Percentiles rank a stretch among this genome's conserved stretches.
Conservation (phyloP, 2,888 invertebrate genomes). For the Erpobdella octoculata region DNA sequence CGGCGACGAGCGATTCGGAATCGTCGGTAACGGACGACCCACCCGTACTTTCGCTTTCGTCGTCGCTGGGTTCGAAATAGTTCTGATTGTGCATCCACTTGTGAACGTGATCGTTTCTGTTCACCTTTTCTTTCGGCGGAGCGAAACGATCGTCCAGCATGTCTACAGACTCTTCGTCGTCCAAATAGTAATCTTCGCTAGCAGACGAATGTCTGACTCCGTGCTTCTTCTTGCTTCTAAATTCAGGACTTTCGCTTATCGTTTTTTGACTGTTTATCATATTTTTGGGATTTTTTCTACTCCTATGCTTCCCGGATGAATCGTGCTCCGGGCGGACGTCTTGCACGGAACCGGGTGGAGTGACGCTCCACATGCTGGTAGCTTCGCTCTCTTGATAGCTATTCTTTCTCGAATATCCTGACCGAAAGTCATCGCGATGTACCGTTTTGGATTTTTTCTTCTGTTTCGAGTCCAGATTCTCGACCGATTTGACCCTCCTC, state of each 20-base stretch:
- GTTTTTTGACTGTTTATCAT: slow-evolving; percentile 7
- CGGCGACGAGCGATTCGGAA: neutral
- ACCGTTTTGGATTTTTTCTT: neutral
- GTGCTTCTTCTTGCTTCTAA: neutral
- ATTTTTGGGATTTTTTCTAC: neutral
- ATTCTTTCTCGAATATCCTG: slow-evolving; percentile 10
- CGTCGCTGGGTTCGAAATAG: neutral
- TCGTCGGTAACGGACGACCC: slow-evolving; percentile 33
- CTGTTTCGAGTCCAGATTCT: slow-evolving; percentile 21
- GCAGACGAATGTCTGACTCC: slow-evolving; percentile 9
- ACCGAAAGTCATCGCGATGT: neutral
- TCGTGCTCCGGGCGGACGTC: neutral
- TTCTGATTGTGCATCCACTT: slow-evolving; percentile 21
- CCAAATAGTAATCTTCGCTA: slow-evolving; percentile 38
- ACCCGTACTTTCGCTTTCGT: slow-evolving; percentile 22
- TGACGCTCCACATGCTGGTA: slow-evolving; percentile 35
- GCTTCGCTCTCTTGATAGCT: slow-evolving; percentile 31
- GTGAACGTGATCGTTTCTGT: slow-evolving; percentile 3
- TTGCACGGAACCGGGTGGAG: slow-evolving; percentile 31
- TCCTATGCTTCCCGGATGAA: neutral
- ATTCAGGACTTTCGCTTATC: slow-evolving; percentile 15
- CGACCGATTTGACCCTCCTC: slow-evolving; percentile 29
- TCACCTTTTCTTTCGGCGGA: neutral
- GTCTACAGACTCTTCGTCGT: slow-evolving; percentile 37
- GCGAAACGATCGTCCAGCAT: neutral